Evolutionary conservation across 2,797 vertebrate genomes (phyloP), one percentile per base, ranked within the genome.

Genomic region (Anabas testudineus): DNA sequence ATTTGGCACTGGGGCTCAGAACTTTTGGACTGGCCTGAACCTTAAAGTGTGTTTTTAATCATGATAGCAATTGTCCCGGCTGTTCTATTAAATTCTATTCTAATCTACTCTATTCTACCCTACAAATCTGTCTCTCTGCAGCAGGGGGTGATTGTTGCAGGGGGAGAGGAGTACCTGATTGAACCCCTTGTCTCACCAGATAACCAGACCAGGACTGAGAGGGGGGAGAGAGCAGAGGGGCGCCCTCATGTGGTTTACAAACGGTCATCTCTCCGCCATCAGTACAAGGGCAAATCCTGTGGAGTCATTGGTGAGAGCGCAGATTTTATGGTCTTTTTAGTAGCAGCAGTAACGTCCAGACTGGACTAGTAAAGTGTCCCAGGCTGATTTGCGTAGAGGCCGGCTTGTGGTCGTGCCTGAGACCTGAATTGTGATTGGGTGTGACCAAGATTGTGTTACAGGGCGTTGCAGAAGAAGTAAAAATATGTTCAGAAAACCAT

Each of bases 191-290:
- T 93, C 76, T 93, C 92, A 0, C 91, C 93, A 66, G 88, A 93
- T 83, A 97, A 96, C 51, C 80, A 95, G 52, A 95, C 93, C 43
- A 32, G 74, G 63, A 74, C 49, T 7, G 89, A 89, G 82, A 77
- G 61, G 7, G 91, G 83, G 60, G 92, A 88, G 0, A 94, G 95
- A 84, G 90, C 92, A 71, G 96, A 94, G 81, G 96, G 95, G 76
- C 97, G 95, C 81, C 97, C 97, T 74, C 98, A 99, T 63, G 97
- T 99, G 68, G 96, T 99, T 30, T 99, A 99, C 91, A 99, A 99
- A 83, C 93, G 98, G 7, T 99, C 98, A 0, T 99, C 98, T 22
- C 93, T 99, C 55, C 95, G 96, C 78, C 95, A 97, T 84, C 97
- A 96, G 42, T 97, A 99, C 91, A 96, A 98, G 93, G 97, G 99